Evolutionary conservation across 2,888 invertebrate species (phyloP), one percentile per base, ranked within the genome.

Genomic region (Teinopalpus imperialis): DNA sequence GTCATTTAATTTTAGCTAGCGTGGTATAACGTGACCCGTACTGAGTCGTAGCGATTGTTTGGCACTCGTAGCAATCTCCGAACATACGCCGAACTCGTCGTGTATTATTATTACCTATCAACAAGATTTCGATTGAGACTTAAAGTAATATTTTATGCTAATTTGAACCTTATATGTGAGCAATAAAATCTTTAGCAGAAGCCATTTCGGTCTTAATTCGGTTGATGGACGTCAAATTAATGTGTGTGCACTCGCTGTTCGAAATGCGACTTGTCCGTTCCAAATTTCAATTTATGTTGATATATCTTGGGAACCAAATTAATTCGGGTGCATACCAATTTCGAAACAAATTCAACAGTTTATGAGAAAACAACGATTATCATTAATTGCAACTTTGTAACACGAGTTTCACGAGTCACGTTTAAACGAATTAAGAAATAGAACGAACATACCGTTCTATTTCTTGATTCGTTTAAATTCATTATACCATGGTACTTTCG

Each of bases 1-100:
- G 46, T 30, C 40, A 13, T 35, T 46, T 46, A 41, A 46, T 46
- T 41, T 46, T 46, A 41, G 35, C 40, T 27, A 20, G 27, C 34
- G 40, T 16, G 10, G 9, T 21, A 39, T 27, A 36, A 45, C 39
- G 40, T 41, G 41, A 34, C 29, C 29, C 34, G 29, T 9, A 3
- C 24, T 13, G 35, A 41, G 21, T 41, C 46, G 46, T 24, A 35
- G 35, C 46, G 24, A 46, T 46, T 35, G 41, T 41, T 46, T 46
- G 46, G 46, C 46, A 46, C 29, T 41, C 23, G 30, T 35, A 41
- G 35, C 46, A 29, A 41, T 41, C 35, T 20, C 10, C 40, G 39
- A 39, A n/a, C 30, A 26, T 29, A 24, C 9, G 20, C 13, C 21
- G 21, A 7, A n/a, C n/a, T n/a, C n/a, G 8, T 20, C 41, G 7